Percentiles rank a stretch among this genome's conserved stretches.
Conservation (phyloP, 2,113 vertebrate species). For the Xenus cinereus region DNA sequence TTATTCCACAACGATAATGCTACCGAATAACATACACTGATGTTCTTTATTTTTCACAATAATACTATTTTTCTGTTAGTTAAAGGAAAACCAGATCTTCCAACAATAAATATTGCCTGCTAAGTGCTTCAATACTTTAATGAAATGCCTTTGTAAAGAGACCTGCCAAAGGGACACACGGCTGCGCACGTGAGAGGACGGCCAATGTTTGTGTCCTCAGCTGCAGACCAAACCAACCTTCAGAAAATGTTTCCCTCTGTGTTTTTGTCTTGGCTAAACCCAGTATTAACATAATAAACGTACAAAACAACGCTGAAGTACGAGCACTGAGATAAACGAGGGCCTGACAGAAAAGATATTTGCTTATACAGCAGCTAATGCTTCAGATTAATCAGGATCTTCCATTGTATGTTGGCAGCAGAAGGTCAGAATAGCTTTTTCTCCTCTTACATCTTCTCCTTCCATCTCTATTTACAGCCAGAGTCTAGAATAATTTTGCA, state of each 20-base stretch:
- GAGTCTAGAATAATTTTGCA: not conserved
- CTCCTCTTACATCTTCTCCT: not conserved
- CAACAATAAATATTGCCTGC: not conserved
- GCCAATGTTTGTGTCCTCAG: not conserved
- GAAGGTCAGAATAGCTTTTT: not conserved
- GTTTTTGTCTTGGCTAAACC: not conserved
- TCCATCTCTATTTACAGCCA: not conserved
- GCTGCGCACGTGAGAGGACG: not conserved
- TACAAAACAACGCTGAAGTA: not conserved
- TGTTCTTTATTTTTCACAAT: not conserved
- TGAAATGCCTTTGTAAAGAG: not conserved
- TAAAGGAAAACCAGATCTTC: not conserved
- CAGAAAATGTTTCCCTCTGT: not conserved
- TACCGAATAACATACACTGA: not conserved
- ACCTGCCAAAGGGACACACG: not conserved
- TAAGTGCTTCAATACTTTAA: not conserved
- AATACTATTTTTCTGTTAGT: not conserved
- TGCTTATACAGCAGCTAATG: not conserved
- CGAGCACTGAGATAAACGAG: not conserved
- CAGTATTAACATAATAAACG: not conserved
- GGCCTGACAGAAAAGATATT: rapidly evolving
- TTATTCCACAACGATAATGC: not conserved
- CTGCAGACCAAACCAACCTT: not conserved
- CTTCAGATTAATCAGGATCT: not conserved
- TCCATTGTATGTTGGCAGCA: not conserved